Evolutionary conservation across 2,113 vertebrate species (phyloP).

Genomic region (Leucosticte australis): DNA sequence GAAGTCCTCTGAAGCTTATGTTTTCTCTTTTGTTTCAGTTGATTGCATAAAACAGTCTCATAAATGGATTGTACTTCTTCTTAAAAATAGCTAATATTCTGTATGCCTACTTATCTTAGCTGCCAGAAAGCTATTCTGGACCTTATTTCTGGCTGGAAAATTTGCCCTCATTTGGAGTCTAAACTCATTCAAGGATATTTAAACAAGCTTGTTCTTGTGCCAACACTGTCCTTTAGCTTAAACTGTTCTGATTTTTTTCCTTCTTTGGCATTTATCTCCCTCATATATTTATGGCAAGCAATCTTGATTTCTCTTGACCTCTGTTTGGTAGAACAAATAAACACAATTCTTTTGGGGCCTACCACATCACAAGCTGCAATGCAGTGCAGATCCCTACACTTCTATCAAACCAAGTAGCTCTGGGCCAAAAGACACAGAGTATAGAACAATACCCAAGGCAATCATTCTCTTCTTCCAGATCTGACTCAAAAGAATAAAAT

Average conservation of each 20-base stretch:
- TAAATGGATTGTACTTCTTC: not conserved
- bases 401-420: not conserved
- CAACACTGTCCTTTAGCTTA: not conserved
- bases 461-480: not conserved
- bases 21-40: not conserved
- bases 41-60: not conserved
- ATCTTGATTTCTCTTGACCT: not conserved
- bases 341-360: not conserved
- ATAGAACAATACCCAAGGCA: not conserved
- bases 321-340: not conserved
- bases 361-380: not conserved
- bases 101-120: not conserved
- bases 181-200: not conserved
- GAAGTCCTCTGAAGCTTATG: not conserved
- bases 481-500: not conserved
- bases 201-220: not conserved
- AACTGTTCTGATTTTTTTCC: not conserved
- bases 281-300: not conserved
- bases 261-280: not conserved
- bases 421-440: not conserved
- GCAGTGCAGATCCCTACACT: not conserved
- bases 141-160: not conserved
- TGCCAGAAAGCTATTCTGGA: not conserved
- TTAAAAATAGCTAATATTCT: not conserved
- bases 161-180: not conserved